Evolutionary conservation across 2,888 invertebrate species (phyloP), one percentile per base, ranked within the genome.

Genomic region (Acleris laterana): DNA sequence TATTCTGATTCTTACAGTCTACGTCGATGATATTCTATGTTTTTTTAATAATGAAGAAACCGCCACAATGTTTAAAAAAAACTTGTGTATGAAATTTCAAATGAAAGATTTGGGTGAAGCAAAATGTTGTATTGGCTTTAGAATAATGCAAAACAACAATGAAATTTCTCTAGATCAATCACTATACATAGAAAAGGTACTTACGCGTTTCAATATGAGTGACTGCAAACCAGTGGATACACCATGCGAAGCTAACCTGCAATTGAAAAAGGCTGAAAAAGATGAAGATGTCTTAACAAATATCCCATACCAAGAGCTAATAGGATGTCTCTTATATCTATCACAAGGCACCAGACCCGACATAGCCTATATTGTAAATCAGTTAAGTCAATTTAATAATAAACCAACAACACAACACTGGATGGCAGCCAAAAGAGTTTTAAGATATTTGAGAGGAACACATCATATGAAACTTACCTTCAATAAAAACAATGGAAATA

Each of bases 401-500:
- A 28, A 28, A 28, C 2, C 28, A 28, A 28, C 28, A 28, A 28
- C 28, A 28, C 28, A 28, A 1, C 28, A 28, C 6, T 28, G 28
- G 28, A 28, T 28, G 28, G 28, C 28, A 3, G 28, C 28, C 42
- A 70, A 68, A 51, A 70, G 3, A 70, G 68, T 66, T 28, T 28
- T 28, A 28, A 5, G 28, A 28, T 28, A 28, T 28, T 28, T 28
- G 6, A 28, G 28, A 28, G 28, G 28, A 28, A 28, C 28, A 28
- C 28, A 28, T 6, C 28, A 28, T 28, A 28, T 28, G 28, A 28
- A 28, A 28, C 28, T 28, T 28, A 28, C 28, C 28, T 28, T 28
- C 28, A 28, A 28, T 1, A 28, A 6, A 28, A 28, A 28, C 28
- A 28, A 28, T 28, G 28, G 1, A 28, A 28, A 28, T 28, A 28